Evolutionary conservation across 2,113 vertebrate species (phyloP).

Genomic region (Vulpes vulpes): DNA sequence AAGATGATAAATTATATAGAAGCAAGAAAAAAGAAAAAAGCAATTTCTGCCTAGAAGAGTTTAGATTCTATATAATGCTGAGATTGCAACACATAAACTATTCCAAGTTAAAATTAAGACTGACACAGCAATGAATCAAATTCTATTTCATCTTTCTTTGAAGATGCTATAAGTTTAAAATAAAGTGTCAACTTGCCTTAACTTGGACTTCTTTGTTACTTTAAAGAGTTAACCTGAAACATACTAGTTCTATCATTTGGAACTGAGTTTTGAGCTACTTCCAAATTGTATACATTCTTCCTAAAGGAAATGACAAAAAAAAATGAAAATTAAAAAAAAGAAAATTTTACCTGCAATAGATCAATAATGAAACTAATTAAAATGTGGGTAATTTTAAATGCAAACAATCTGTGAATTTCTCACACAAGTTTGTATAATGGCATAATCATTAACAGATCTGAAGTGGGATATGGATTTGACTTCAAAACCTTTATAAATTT

Average conservation of each 20-base stretch:
- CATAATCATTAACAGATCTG: slow-evolving; percentile 45
- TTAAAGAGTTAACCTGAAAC: slow-evolving; percentile 40
- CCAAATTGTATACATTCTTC: background rate
- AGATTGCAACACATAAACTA: background rate
- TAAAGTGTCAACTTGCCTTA: background rate
- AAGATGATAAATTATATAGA: slow-evolving; percentile 37
- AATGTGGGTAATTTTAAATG: slow-evolving; percentile 30
- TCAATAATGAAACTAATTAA: slow-evolving; percentile 21
- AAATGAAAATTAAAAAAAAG: background rate
- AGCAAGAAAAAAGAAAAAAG: background rate
- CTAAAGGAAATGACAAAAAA: slow-evolving; percentile 50
- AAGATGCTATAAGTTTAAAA: slow-evolving; percentile 34
- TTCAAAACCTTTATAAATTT: slow-evolving; percentile 54
- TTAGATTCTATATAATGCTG: background rate
- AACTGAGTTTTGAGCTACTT: slow-evolving; percentile 40
- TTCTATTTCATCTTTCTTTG: slow-evolving; percentile 55
- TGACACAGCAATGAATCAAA: slow-evolving; percentile 47
- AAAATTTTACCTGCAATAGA: background rate
- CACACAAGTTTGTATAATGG: slow-evolving; percentile 22
- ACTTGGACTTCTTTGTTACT: background rate
- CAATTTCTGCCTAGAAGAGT: slow-evolving; percentile 31
- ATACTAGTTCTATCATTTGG: background rate
- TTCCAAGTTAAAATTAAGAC: slow-evolving; percentile 55
- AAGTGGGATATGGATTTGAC: background rate
- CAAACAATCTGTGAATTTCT: slow-evolving; percentile 46